phyloP scores from a whole-genome alignment of 2,797 vertebrate species.

The Pithecia hirsuta region DNA sequence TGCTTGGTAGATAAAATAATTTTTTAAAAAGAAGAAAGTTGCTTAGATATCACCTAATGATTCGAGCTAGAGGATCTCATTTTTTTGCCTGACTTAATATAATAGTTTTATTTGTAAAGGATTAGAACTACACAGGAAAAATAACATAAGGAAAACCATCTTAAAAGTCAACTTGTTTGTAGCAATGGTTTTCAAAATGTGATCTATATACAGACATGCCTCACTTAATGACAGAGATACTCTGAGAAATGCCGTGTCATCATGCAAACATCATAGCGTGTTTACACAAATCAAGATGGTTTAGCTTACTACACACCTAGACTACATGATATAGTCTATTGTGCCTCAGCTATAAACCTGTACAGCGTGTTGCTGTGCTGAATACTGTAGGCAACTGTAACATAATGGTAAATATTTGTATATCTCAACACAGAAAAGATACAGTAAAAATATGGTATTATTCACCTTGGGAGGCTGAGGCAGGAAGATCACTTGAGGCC shows the following conservation, averaged over 20 bases:
- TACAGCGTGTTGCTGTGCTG: not conserved
- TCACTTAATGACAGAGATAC: not conserved
- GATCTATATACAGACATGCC: not conserved
- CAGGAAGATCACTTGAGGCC: too few relatives aligned
- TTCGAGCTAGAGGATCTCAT: not conserved
- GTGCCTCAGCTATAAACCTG: not conserved
- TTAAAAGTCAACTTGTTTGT: not conserved
- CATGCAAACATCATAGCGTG: too few relatives aligned
- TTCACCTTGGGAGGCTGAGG: too few relatives aligned
- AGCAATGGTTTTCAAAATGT: constrained; percentile 37
- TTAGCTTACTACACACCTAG: not conserved
- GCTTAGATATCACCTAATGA: not conserved
- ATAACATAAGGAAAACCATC: not conserved
- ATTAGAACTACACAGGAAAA: constrained; percentile 7
- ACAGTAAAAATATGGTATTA: too few relatives aligned
- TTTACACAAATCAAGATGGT: not conserved
- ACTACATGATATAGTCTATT: not conserved
- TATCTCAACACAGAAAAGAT: not conserved
- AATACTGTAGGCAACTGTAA: not conserved
- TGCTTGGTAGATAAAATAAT: not conserved
- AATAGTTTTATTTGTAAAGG: not conserved
- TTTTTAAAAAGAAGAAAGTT: not conserved
- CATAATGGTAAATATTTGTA: not conserved
- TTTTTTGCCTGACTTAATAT: not conserved
- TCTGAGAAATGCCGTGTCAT: not conserved